Evolutionary conservation across 2,797 vertebrate species (phyloP).

Genomic region (Manis pentadactyla): DNA sequence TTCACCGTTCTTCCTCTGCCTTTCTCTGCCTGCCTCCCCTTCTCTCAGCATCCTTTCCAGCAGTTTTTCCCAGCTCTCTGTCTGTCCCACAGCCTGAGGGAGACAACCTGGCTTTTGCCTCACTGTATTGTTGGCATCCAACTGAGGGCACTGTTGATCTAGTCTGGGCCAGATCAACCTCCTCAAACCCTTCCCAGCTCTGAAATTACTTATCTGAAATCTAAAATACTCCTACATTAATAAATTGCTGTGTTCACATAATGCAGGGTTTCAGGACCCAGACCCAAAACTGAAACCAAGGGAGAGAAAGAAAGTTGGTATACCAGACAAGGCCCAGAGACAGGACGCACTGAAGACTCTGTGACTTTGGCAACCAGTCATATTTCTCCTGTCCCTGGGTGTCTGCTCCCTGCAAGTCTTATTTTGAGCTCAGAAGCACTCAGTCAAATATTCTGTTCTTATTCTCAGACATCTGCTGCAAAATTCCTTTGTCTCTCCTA

Average conservation of each 20-base stretch:
- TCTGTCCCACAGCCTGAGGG: neutral
- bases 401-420: neutral
- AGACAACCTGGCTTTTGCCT: neutral
- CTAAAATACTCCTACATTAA: neutral
- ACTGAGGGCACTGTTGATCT: neutral
- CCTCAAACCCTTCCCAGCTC: neutral
- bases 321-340: neutral
- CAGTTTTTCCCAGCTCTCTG: neutral
- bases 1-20: neutral
- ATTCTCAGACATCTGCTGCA: neutral
- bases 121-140: neutral
- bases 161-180: neutral
- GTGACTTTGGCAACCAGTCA: no score
- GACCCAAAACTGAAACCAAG: neutral
- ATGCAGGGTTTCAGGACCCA: neutral
- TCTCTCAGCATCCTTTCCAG: neutral
- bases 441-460: neutral
- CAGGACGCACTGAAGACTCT: neutral
- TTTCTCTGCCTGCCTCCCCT: neutral
- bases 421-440: neutral
- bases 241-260: neutral
- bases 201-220: neutral
- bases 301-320: neutral
- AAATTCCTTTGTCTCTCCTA: neutral
- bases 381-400: neutral